Base-by-base conservation (phyloP, 1,140 invertebrate genomes). In the Cyphomyrmex costatus region DNA sequence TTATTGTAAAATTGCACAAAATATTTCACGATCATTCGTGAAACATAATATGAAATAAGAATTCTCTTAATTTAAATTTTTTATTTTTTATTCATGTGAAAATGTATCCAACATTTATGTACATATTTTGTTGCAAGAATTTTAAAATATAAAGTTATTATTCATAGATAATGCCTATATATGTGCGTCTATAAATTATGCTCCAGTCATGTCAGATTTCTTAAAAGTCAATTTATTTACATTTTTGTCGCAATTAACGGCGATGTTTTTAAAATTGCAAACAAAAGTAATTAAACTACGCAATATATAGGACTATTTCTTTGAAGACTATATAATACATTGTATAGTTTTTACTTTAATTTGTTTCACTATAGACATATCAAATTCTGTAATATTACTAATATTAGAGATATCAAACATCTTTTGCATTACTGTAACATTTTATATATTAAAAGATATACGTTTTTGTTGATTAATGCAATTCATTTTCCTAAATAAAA, bases 81-180 rank as follows among this genome's bases (percentile, higher is more conserved):
- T 60, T 36, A n/a, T 58, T 74, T 58, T 42, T 49, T 21, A 83
- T 83, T 68, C n/a, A 66, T 36, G n/a, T 8, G 8, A 4, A 73
- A 82, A 83, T 83, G 46, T 83, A 73, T 83, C 16, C 53, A 74
- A 83, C 51, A 82, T 82, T 73, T 71, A 73, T 60, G 66, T 82
- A 70, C 66, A 46, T 82, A 83, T 61, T 74, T 74, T 60, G 36
- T 74, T 73, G 66, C 51, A 33, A 36, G 1, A 82, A 73, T 60
- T 60, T 83, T 73, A 60, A 74, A 74, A 46, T 21, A 36, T 19
- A 33, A 82, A 42, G 46, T 80, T 80, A 56, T 7, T 80, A 82
- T 82, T 82, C 66, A 42, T 8, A 82, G 79, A 82, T 68, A 80
- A 80, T 36, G 51, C 46, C 36, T n/a, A 53, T 14, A 14, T 21